Conservation (phyloP, 2,113 vertebrate genomes). For the Narcine bancroftii region DNA sequence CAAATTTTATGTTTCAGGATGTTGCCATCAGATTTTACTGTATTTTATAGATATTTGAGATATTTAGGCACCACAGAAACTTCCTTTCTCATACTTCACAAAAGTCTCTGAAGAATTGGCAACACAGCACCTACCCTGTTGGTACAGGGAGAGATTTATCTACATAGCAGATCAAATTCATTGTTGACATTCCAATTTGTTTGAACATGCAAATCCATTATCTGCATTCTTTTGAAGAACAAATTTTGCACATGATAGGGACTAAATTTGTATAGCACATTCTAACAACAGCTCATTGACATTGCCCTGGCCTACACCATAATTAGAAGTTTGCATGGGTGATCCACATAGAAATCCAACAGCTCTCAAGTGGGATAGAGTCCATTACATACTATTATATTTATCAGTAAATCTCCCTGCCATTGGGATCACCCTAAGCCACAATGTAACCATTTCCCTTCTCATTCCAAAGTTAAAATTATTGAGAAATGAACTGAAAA, state of each 20-base stretch:
- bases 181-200: not conserved
- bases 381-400: not conserved
- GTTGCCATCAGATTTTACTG: not conserved
- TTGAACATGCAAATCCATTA: not conserved
- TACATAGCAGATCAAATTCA: not conserved
- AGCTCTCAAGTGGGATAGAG: not conserved
- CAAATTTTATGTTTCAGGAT: not conserved
- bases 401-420: not conserved
- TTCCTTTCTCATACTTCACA: not conserved
- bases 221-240: not conserved
- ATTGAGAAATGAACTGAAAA: not conserved
- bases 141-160: slow-evolving; percentile 17
- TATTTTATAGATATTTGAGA: not conserved
- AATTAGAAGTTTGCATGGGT: not conserved
- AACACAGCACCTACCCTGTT: too few relatives aligned
- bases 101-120: too few relatives aligned
- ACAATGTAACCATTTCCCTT: not conserved
- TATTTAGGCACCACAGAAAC: not conserved
- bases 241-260: not conserved
- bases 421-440: not conserved
- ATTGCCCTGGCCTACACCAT: not conserved
- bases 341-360: not conserved
- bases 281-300: not conserved
- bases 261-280: not conserved
- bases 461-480: not conserved